These are phyloP conservation scores for Ditylenchus weischeri DNA, from an alignment of 2,888 invertebrate genomes.

Conservation along the genomic window DNA sequence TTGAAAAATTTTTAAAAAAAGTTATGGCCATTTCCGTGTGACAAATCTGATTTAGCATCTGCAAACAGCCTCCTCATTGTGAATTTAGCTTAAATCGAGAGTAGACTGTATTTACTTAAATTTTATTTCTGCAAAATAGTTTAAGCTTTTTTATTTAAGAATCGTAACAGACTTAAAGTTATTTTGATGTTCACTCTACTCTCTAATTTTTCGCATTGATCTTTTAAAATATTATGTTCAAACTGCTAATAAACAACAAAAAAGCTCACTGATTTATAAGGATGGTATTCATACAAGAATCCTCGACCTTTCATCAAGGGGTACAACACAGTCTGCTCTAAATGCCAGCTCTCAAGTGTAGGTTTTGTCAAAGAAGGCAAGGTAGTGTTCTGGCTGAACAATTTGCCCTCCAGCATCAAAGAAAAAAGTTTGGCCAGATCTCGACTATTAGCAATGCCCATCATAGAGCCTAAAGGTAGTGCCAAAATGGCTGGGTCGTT, in stretches of 20 bases:
- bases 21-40: no score
- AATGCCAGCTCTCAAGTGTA: constrained; percentile 49
- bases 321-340: constrained; percentile 47
- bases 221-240: background rate
- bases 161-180: no score
- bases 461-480: constrained; percentile 44
- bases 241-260: background rate
- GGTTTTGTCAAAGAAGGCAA: constrained; percentile 38
- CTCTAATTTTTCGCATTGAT: no score
- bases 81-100: no score
- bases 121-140: no score
- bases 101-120: no score
- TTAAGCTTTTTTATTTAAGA: no score
- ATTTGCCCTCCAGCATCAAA: constrained; percentile 37
- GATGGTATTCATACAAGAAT: constrained; percentile 54
- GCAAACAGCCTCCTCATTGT: no score
- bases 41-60: no score
- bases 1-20: no score
- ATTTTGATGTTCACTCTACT: no score
- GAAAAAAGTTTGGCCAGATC: constrained; percentile 45
- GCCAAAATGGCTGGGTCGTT: constrained; percentile 47
- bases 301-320: constrained; percentile 54
- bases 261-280: constrained; percentile 39
- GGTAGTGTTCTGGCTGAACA: constrained; percentile 42
- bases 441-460: constrained; percentile 43